Evolutionary conservation across 2,113 vertebrate species (phyloP).

Genomic region (Riparia riparia): DNA sequence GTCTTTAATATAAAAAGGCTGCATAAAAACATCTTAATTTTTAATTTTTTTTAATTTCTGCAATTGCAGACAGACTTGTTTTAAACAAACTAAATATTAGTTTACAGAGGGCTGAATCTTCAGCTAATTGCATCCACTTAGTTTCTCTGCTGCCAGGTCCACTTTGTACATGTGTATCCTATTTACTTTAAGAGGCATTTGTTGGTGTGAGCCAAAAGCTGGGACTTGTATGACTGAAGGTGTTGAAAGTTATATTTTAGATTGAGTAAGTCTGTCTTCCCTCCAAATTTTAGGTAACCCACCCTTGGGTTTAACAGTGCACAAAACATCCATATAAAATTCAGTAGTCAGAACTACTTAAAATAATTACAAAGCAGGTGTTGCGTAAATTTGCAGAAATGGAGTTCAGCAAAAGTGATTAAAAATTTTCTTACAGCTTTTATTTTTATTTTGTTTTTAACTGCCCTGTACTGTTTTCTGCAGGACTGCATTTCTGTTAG

Average conservation of each 20-base stretch:
- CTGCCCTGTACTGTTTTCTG: not conserved
- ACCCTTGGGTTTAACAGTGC: not conserved
- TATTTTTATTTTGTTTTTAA: not conserved
- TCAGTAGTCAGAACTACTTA: not conserved
- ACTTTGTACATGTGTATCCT: not conserved
- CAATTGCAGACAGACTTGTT: not conserved
- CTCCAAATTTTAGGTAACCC: not conserved
- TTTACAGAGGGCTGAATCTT: not conserved
- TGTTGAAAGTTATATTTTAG: not conserved
- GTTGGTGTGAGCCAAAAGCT: not conserved
- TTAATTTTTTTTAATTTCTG: too few relatives aligned
- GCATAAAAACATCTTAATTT: not conserved
- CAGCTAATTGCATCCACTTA: not conserved
- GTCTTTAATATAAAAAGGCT: not conserved
- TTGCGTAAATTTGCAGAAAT: not conserved
- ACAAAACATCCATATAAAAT: not conserved
- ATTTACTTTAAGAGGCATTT: not conserved
- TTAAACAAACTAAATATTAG: slow-evolving; percentile 25
- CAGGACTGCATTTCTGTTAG: not conserved
- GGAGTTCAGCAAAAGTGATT: not conserved
- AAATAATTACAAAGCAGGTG: not conserved
- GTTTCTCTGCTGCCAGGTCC: not conserved
- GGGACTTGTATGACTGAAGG: not conserved
- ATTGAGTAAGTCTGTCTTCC: not conserved
- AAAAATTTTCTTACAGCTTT: not conserved